Conservation (phyloP, 2,113 vertebrate species). For the Pogona vitticeps region DNA sequence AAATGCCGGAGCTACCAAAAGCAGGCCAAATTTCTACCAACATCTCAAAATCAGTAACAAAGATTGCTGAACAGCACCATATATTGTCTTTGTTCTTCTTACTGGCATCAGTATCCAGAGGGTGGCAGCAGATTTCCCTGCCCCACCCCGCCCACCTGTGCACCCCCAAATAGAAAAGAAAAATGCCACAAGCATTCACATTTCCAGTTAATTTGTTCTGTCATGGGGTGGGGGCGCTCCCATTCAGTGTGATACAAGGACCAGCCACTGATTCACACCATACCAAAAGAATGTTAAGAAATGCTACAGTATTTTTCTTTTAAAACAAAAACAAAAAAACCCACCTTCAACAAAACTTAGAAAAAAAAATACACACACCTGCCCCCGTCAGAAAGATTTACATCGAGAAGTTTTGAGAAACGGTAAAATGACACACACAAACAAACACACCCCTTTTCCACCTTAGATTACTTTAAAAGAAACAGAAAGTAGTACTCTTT, state of each 20-base stretch:
- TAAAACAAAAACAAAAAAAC: background rate
- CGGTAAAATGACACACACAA: constrained; percentile 20
- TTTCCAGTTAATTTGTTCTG: background rate
- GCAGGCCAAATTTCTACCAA: constrained; percentile 45
- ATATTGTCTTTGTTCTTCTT: constrained; percentile 32
- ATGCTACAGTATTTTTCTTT: background rate
- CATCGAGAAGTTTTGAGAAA: background rate
- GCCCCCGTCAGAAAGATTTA: background rate
- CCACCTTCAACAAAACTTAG: background rate
- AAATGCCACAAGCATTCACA: background rate
- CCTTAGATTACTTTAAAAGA: background rate
- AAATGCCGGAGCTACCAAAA: background rate
- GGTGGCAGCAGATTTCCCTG: background rate
- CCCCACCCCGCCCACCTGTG: background rate
- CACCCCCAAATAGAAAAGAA: background rate
- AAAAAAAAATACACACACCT: background rate
- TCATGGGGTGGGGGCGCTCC: background rate
- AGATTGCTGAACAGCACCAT: constrained; percentile 60
- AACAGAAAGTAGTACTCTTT: background rate
- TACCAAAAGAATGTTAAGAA: background rate
- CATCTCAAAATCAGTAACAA: background rate
- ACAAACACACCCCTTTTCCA: background rate
- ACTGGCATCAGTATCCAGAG: constrained; percentile 47
- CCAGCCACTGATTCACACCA: constrained; percentile 17
- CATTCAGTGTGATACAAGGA: background rate